Conservation (phyloP, 2,888 invertebrate species). For the Heliconius hortense region DNA sequence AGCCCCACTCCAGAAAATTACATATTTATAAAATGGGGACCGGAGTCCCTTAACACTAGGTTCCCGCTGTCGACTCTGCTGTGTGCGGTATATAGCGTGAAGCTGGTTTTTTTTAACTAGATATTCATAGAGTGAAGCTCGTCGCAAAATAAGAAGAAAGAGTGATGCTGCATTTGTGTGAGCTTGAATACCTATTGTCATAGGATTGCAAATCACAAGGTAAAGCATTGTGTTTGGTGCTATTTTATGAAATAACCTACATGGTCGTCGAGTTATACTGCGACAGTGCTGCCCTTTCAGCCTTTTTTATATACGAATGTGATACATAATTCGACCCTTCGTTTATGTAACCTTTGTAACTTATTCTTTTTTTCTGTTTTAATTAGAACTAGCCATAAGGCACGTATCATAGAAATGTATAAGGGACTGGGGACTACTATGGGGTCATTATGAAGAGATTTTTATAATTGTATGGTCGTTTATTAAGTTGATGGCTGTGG, state of each 20-base stretch:
- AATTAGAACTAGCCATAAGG: neutral
- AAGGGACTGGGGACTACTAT: too few species aligned
- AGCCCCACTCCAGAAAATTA: too few species aligned
- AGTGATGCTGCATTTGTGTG: neutral
- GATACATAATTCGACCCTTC: neutral
- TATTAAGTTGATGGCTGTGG: too few species aligned
- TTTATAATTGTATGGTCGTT: too few species aligned
- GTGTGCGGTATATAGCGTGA: too few species aligned
- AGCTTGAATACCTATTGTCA: neutral
- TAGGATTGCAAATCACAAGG: slow-evolving; percentile 1
- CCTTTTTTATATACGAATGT: neutral
- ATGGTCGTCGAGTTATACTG: neutral
- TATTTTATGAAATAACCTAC: slow-evolving; percentile 9
- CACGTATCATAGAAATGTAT: neutral
- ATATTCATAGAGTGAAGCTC: neutral
- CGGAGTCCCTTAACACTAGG: too few species aligned
- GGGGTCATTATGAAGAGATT: too few species aligned
- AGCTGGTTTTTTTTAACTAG: neutral
- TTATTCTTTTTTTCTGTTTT: neutral
- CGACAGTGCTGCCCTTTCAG: slow-evolving; percentile 1
- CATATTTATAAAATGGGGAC: too few species aligned
- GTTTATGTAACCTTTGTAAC: slow-evolving; percentile 1
- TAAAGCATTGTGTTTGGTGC: neutral
- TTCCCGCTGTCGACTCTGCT: too few species aligned
- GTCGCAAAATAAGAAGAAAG: neutral